Base-by-base conservation (phyloP, 1,140 invertebrate species). In the Leptinotarsa texana region DNA sequence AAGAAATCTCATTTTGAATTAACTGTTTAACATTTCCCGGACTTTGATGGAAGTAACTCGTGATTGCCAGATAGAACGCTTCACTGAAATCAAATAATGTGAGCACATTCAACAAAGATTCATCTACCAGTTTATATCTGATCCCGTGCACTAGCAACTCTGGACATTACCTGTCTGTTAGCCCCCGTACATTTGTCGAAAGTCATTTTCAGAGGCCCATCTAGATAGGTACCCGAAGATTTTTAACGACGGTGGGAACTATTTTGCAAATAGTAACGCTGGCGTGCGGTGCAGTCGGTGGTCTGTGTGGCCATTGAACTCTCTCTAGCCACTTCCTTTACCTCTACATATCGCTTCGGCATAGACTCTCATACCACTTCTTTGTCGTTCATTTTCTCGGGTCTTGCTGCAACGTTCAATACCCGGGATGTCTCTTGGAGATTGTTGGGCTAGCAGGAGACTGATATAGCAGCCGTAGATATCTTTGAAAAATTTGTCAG, bases 271-370 rank as follows among this genome's bases (percentile, higher is more conserved):
- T 57, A 57, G 3, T 57, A 57, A 57, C 3, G 51, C 51, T 8
- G 51, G 51, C n/a, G 11, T 57, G 51, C 51, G 51, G 51, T 57
- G 51, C 51, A 57, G 51, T 57, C 51, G 51, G 51, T 57, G 51
- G 51, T 57, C 51, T 57, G 51, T 57, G 51, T 57, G 51, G 51
- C 17, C 51, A 57, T 57, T 57, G 51, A 57, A 57, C 51, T 57
- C 51, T 57, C 51, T 57, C 51, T 57, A 57, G 51, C 51, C 51
- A 57, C 51, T 57, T 57, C 51, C 51, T 57, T 13, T 57, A 57
- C 51, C 13, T 17, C 51, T 17, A 57, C 51, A 13, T 17, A 57
- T 4, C n/a, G 51, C 51, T 57, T 57, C 51, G 51, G 51, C 17
- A 57, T 57, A 57, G 51, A 8, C 51, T 57, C 3, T 3, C 13